These are phyloP conservation scores for Etheostoma spectabile DNA, from an alignment of 2,113 vertebrate species.

Conservation along the genomic window DNA sequence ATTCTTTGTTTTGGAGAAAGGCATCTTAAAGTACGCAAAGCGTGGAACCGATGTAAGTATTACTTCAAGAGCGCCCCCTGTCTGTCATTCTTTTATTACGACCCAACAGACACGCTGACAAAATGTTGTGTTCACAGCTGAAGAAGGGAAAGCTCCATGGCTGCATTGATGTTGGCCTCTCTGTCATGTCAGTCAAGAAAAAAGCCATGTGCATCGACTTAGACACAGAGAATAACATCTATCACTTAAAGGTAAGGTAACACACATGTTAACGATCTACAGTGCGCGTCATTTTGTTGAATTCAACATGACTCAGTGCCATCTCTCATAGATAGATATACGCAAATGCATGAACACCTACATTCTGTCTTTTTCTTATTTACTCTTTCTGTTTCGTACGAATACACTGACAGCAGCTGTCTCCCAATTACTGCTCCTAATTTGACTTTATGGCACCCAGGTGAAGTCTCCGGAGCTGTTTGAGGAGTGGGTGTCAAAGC, in stretches of 20 bases:
- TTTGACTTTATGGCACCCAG: constrained; percentile 70
- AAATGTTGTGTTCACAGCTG: constrained; percentile 78
- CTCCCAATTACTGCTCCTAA: background rate
- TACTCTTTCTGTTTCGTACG: constrained; percentile 1
- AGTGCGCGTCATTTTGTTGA: background rate
- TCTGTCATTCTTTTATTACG: background rate
- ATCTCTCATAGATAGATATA: background rate
- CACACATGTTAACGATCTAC: background rate
- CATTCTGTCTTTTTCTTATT: background rate
- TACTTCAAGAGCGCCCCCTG: background rate
- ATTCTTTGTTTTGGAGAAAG: constrained; percentile 94
- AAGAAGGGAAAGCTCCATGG: constrained; percentile 95
- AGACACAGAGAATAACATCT: constrained; percentile 96
- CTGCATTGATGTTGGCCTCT: constrained; percentile 96
- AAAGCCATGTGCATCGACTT: constrained; percentile 95
- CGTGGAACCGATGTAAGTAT: constrained; percentile 90
- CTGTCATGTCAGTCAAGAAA: constrained; percentile 98
- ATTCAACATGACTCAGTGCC: background rate
- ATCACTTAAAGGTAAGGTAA: constrained; percentile 92
- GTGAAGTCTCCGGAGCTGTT: constrained; percentile 92
- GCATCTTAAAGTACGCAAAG: constrained; percentile 96
- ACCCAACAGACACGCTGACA: constrained; percentile 7
- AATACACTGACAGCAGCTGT: background rate
- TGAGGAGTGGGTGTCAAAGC: constrained; percentile 93
- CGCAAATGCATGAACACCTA: background rate